Evolutionary conservation across 2,113 vertebrate species (phyloP), one percentile per base, ranked within the genome.

Genomic region (Junco hyemalis): DNA sequence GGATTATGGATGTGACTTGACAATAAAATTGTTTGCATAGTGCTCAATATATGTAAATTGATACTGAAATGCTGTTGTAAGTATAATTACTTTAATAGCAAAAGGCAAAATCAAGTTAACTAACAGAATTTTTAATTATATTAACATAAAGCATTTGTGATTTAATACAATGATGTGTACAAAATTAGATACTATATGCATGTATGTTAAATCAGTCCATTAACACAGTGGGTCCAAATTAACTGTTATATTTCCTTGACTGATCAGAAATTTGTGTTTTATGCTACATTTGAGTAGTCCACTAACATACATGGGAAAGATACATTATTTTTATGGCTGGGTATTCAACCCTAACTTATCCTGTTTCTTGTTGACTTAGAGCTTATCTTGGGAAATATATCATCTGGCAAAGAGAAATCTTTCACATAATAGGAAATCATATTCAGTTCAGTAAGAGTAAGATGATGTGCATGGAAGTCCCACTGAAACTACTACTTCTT

Each of bases 111-210:
- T 92, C 60, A 78, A 85, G 60, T 93, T 94, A 59, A 81, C 84
- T 89, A 90, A 73, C 47, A 85, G 70, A 90, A 40, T 83, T 92
- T 95, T 95, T 51, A 93, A 94, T 96, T 96, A 90, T 90, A 88
- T 96, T 89, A 95, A 77, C 29, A 69, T 72, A 93, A 93, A 38
- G 15, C 42, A 65, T 90, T 96, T 95, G 47, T 94, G 29, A 53
- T 90, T 86, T 81, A 92, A 69, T 96, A 85, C 36, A 94, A n/a
- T 89, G 38, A 17, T 64, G 53, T 86, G 35, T 90, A 65, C 33
- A 85, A 88, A 93, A 74, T 94, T 51, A 86, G 56, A 57, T 90
- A 60, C 40, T 91, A 4, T 76, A 50, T 69, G 33, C 22, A 35
- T 70, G 8, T 59, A 19, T 92, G 33, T 79, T 81, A 89, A 65